Evolutionary conservation across 2,113 vertebrate genomes (phyloP), one percentile per base, ranked within the genome.

Genomic region (Perognathus longimembris): DNA sequence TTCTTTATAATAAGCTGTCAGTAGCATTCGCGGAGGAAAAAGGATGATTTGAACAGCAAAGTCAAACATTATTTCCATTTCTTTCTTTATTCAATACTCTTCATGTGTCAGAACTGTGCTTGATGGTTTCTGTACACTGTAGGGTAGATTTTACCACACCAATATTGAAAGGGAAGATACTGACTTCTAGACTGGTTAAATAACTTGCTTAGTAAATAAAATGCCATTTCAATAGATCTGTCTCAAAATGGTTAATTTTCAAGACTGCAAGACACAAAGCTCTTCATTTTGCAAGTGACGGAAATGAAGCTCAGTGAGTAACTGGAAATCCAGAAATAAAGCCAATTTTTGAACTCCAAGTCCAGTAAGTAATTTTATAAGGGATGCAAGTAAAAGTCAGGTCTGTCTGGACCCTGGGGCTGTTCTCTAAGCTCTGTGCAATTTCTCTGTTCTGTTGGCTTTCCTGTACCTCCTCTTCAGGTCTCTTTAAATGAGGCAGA

Each of bases 1-100:
- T 92, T 89, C 76, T 86, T 76, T 92, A 75, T 93, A 86, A 67
- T 86, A 86, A 92, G 67, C 67, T 92, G 34, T 74, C 71, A 69
- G 2, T 78, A 78, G 61, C 59, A 73, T 80, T 93, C 40, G 45
- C 50, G 42, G 70, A 79, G 94, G 63, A 89, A 80, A 91, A 61
- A 61, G 11, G n/a, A 84, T 40, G 20, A 12, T 83, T 30, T 36
- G 36, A 76, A 89, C 7, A 40, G 79, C 30, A 74, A 67, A 85
- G 63, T 54, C 61, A 87, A 75, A 90, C 38, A 64, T 92, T 64
- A 36, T 84, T 64, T 7, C 6, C 40, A 12, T 17, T n/a, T 85
- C n/a, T 17, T 32, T 92, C 36, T 88, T 82, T 88, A 83, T 34
- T 84, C 80, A 83, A 36, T 70, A 57, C 78, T 34, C 70, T 50